Conservation (phyloP, 2,888 invertebrate species). For the Geotrupes spiniger region DNA sequence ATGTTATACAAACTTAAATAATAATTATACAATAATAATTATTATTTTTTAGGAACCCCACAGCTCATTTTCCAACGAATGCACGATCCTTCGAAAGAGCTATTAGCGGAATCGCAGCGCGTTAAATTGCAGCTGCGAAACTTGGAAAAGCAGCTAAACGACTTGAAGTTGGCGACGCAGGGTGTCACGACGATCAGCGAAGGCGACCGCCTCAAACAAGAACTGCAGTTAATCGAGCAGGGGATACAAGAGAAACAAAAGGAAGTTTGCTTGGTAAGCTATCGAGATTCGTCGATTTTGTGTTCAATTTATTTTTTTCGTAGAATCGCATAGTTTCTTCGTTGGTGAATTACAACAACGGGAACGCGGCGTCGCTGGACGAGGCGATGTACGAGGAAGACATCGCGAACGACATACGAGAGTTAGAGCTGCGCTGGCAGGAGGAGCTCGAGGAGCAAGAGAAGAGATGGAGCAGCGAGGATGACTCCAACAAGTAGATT, state of each 20-base stretch:
- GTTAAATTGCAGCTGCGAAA: slow-evolving; percentile 59
- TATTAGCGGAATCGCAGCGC: slow-evolving; percentile 59
- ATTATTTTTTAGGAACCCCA: slow-evolving; percentile 36
- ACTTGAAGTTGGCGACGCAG: slow-evolving; percentile 58
- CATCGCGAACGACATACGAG: slow-evolving; percentile 66
- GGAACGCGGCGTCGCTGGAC: slow-evolving; percentile 39
- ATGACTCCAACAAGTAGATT: slow-evolving; percentile 50
- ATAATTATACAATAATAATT: neutral
- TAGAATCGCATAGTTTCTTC: slow-evolving; percentile 49
- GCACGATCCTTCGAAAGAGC: slow-evolving; percentile 48
- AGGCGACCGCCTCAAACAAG: slow-evolving; percentile 58
- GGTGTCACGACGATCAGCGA: slow-evolving; percentile 53
- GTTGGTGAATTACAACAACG: slow-evolving; percentile 24
- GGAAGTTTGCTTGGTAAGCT: slow-evolving; percentile 53
- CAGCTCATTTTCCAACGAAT: slow-evolving; percentile 44
- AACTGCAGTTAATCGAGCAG: slow-evolving; percentile 60
- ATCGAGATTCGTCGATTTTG: slow-evolving; percentile 3
- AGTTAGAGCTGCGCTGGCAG: slow-evolving; percentile 62
- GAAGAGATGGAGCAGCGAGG: slow-evolving; percentile 61
- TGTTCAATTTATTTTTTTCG: neutral
- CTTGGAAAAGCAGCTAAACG: slow-evolving; percentile 61
- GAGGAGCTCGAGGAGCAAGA: slow-evolving; percentile 65
- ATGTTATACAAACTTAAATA: slow-evolving; percentile 20
- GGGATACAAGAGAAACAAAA: slow-evolving; percentile 62
- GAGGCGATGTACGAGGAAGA: slow-evolving; percentile 63